Percentiles rank a stretch among this genome's conserved stretches.
These are phyloP conservation scores for Sycophaga agraensis DNA, from an alignment of 1,140 invertebrate genomes.

Conservation along the genomic window DNA sequence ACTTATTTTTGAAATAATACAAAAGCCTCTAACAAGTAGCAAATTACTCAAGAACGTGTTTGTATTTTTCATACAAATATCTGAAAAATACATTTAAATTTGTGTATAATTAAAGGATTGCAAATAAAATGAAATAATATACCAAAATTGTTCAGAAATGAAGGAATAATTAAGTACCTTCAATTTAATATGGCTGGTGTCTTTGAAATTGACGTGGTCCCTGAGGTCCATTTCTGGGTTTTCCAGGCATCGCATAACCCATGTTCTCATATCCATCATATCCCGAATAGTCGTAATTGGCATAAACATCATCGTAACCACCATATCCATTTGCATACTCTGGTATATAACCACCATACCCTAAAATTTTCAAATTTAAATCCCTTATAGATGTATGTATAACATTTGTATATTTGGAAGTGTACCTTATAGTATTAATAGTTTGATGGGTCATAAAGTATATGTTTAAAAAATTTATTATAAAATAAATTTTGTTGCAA, in stretches of 20 bases:
- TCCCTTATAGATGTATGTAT: not conserved
- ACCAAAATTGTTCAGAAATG: not conserved
- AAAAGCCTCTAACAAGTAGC: slow-evolving; percentile 27
- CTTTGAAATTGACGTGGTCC: slow-evolving; percentile 57
- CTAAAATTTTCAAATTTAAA: slow-evolving; percentile 28
- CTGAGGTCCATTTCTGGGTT: slow-evolving; percentile 53
- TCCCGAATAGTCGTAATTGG: slow-evolving; percentile 50
- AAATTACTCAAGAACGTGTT: slow-evolving; percentile 29
- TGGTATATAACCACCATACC: slow-evolving; percentile 52
- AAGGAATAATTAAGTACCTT: slow-evolving; percentile 19
- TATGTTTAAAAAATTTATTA: not conserved
- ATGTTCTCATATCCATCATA: slow-evolving; percentile 53
- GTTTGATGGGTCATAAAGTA: no score
- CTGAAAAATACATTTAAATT: slow-evolving; percentile 24
- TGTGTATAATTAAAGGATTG: not conserved
- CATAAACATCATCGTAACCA: slow-evolving; percentile 53
- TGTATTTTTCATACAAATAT: slow-evolving; percentile 30
- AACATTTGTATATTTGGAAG: not conserved
- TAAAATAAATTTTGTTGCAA: slow-evolving; percentile 8
- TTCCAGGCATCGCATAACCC: slow-evolving; percentile 47
- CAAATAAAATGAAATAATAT: slow-evolving; percentile 1
- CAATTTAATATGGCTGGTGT: slow-evolving; percentile 58
- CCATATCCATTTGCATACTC: slow-evolving; percentile 55
- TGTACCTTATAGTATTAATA: no score
- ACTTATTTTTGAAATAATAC: slow-evolving; percentile 22